phyloP scores from a whole-genome alignment of 30 jellyfish, hydroid and myxozoan genomes.

The Turritopsis rubra region DNA sequence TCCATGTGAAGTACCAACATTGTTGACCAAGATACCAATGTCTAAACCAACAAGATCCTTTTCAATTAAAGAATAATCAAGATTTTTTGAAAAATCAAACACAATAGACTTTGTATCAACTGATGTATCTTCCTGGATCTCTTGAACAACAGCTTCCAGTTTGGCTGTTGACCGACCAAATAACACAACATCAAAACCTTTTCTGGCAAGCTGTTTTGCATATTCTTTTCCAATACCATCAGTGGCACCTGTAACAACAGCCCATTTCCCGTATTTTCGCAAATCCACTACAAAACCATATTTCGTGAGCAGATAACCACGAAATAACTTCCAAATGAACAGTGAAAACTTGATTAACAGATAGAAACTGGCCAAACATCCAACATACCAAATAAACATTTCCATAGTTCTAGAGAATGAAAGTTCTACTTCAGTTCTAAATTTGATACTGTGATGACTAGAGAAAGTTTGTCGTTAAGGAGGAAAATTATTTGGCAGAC shows the following conservation, averaged over 20 bases:
- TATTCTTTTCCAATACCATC: conserved; percentile 49
- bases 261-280: conserved; percentile 35
- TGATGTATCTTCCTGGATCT: conserved; percentile 1
- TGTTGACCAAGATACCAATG: conserved; percentile 36
- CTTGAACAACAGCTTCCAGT: conserved; percentile 11
- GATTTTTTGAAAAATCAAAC: conserved; percentile 21
- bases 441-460: too few relatives aligned
- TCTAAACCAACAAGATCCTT: conserved; percentile 6
- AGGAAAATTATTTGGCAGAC: too few relatives aligned
- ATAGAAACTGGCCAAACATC: background rate
- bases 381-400: background rate
- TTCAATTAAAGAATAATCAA: conserved; percentile 8
- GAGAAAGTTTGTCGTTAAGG: too few relatives aligned
- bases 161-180: conserved; percentile 32
- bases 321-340: conserved; percentile 15
- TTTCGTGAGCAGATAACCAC: conserved; percentile 15
- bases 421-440: too few relatives aligned
- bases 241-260: conserved; percentile 49
- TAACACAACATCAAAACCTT: conserved; percentile 36
- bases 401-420: background rate
- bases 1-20: conserved; percentile 32
- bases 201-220: conserved; percentile 35
- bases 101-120: conserved; percentile 24
- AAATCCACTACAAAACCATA: conserved; percentile 21
- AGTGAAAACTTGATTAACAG: background rate